These are phyloP conservation scores for Catagonus wagneri DNA, from an alignment of 2,113 vertebrate species.

Conservation along the genomic window DNA sequence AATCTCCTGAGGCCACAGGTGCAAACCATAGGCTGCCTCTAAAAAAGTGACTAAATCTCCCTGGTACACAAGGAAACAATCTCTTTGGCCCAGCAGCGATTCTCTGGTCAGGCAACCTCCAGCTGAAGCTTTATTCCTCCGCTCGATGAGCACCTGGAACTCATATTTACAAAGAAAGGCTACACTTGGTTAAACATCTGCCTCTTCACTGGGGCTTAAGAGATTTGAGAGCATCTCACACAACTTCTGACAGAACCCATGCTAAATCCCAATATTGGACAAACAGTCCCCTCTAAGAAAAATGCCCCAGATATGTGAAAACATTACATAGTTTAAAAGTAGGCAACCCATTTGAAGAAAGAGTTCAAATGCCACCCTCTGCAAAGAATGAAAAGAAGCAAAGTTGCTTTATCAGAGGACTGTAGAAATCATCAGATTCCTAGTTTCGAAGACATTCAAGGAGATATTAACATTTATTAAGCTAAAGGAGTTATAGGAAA, in stretches of 20 bases:
- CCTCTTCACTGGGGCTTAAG: background rate
- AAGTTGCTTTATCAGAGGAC: background rate
- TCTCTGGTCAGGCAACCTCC: background rate
- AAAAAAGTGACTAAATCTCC: background rate
- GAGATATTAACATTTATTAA: background rate
- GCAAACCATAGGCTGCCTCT: background rate
- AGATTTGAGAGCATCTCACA: conserved; percentile 15
- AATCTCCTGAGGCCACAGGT: conserved; percentile 39
- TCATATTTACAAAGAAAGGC: conserved; percentile 25
- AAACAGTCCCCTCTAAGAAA: background rate
- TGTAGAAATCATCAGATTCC: background rate
- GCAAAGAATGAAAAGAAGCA: background rate
- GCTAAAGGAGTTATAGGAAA: background rate
- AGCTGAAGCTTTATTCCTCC: background rate
- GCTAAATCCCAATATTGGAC: background rate
- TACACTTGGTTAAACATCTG: background rate
- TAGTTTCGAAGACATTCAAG: background rate
- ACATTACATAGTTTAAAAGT: background rate
- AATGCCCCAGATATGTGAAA: background rate
- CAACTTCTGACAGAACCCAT: conserved; percentile 45
- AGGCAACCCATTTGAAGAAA: background rate
- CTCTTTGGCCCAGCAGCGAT: background rate
- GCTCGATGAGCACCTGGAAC: background rate
- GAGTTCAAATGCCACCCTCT: background rate
- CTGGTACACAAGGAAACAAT: background rate